Percentiles rank a stretch among this genome's conserved stretches.
These are phyloP conservation scores for Isichthys henryi DNA, from an alignment of 2,113 vertebrate species.

Conservation along the genomic window DNA sequence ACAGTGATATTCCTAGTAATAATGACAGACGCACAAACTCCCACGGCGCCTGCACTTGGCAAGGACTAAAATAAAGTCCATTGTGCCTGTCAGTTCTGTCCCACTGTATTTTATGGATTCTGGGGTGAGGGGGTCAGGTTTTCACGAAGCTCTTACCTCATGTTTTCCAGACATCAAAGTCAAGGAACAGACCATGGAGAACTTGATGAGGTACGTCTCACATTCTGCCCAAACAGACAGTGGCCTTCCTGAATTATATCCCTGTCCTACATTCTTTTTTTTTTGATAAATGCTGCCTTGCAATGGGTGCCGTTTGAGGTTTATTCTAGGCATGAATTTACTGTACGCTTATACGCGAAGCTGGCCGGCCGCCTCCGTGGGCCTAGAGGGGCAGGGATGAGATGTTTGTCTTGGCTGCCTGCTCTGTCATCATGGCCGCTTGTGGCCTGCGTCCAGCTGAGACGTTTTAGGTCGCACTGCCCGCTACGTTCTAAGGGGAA, in stretches of 20 bases:
- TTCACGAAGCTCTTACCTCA: conserved; percentile 8
- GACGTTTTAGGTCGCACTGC: conserved; percentile 15
- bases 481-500: conserved; percentile 5
- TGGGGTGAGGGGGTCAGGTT: not conserved
- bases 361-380: conserved; percentile 9
- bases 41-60: not conserved
- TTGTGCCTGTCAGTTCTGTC: not conserved
- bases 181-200: conserved; percentile 92
- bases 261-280: conserved; percentile 11
- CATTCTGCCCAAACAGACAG: not conserved
- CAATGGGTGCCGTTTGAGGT: conserved; percentile 18
- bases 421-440: conserved; percentile 25
- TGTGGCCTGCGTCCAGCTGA: conserved; percentile 19
- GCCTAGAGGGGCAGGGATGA: conserved; percentile 32
- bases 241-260: conserved; percentile 24
- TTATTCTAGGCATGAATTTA: conserved; percentile 28
- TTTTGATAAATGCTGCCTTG: conserved; percentile 10
- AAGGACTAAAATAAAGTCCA: not conserved
- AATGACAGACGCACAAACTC: not conserved
- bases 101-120: not conserved
- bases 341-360: conserved; percentile 16
- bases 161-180: conserved; percentile 82
- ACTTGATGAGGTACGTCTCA: conserved; percentile 82
- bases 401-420: conserved; percentile 53
- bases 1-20: not conserved